Evolutionary conservation across 2,797 vertebrate genomes (phyloP).

Genomic region (Pachyuromys duprasi): DNA sequence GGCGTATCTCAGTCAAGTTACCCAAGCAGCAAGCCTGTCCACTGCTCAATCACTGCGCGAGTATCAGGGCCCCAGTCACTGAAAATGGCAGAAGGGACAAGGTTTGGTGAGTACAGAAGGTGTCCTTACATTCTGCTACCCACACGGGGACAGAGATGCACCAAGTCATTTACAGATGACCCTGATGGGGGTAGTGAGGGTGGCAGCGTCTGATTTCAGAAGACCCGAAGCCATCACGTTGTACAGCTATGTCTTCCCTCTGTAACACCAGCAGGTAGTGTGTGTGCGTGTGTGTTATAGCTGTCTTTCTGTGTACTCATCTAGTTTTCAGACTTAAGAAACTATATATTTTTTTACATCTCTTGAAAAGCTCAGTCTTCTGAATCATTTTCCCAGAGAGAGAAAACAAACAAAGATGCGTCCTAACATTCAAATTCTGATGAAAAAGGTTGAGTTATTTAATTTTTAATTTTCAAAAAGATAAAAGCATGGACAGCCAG

Average conservation of each 20-base stretch:
- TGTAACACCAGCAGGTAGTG: neutral
- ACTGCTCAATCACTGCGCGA: slow-evolving; percentile 66
- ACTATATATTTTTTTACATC: neutral
- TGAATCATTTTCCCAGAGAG: slow-evolving; percentile 1
- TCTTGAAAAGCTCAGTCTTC: neutral
- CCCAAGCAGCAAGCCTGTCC: slow-evolving; percentile 1
- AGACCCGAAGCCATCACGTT: neutral
- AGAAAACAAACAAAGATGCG: neutral
- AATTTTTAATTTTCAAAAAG: neutral
- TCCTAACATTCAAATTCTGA: neutral
- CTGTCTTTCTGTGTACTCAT: neutral
- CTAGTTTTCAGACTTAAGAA: slow-evolving; percentile 17
- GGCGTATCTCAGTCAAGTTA: slow-evolving; percentile 54
- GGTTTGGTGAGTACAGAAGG: slow-evolving; percentile 15
- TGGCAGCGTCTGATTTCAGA: neutral
- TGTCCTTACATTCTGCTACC: slow-evolving; percentile 23
- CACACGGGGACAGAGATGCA: neutral
- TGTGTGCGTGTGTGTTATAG: neutral
- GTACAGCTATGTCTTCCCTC: neutral
- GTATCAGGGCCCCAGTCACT: slow-evolving; percentile 63
- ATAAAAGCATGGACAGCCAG: neutral
- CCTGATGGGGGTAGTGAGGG: too few relatives aligned
- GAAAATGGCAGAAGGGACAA: slow-evolving; percentile 43
- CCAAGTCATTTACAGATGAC: neutral
- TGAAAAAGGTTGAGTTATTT: neutral